Base-by-base conservation (phyloP, 1,140 invertebrate genomes). In the Diploscapter pachys region DNA sequence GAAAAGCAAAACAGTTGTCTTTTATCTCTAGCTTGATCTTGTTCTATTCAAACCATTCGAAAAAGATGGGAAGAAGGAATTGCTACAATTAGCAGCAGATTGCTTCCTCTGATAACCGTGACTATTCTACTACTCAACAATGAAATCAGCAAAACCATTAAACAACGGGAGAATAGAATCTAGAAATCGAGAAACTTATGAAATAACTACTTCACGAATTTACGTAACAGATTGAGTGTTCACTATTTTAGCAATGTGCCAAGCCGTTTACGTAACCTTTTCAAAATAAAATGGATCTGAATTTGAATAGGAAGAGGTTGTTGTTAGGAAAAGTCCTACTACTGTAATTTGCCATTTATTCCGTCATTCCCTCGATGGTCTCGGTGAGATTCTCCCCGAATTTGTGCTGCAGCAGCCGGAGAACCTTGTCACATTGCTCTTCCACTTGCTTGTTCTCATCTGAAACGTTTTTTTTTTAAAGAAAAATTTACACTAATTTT, bases 381-480 rank as follows among this genome's bases (percentile, higher is more conserved):
- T 77, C 75, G 74, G 74, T 13, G 11, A 76, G 54, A 13, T 78
- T 72, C 52, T 71, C 69, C 52, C 77, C 77, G 55, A 78, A 78
- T 59, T 78, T 78, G 13, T 65, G 55, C 63, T 76, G 74, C 6
- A 78, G 55, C 49, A 79, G 49, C 59, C 63, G 61, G 56, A 78
- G 65, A 3, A 76, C 75, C 52, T 64, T 78, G 49, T 78, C 78
- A 8, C 75, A 78, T 55, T 78, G 77, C 31, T 76, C 75, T 51
- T 78, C 77, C 63, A 78, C 77, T 56, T 71, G 61, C 59, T 72
- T 74, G 77, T 67, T 74, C 54, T 74, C 73, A 54, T 74, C 73
- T 72, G 63, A 5, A 72, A 72, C 8, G 51, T 8, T 31, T 31
- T 31, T 31, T 31, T 31, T 65, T 65, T 49, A 65, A 9, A 31